Evolutionary conservation across 1,140 invertebrate species (phyloP).

Genomic region (Bactericera cockerelli): DNA sequence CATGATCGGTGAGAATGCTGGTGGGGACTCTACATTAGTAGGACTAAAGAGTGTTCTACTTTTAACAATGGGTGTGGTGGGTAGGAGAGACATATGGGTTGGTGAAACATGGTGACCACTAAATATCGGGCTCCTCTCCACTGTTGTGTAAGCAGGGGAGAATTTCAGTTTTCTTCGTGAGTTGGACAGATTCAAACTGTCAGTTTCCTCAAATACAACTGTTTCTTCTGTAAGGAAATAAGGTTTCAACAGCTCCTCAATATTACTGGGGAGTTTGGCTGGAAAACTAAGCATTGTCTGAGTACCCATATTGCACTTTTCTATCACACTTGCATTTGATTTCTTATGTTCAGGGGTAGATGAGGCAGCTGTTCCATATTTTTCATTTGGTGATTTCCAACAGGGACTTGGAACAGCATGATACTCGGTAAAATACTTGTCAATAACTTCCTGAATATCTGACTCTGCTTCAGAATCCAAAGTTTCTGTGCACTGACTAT

Average conservation of each 20-base stretch:
- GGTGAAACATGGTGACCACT: background rate
- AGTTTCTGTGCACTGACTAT: constrained; percentile 11
- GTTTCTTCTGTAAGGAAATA: constrained; percentile 13
- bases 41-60: constrained; percentile 2
- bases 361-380: background rate
- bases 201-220: background rate
- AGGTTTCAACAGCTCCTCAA: constrained; percentile 17
- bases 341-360: background rate
- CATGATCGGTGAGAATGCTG: background rate
- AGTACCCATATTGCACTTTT: constrained; percentile 14
- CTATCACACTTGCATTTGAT: background rate
- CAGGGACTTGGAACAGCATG: background rate
- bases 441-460: constrained; percentile 16
- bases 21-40: background rate
- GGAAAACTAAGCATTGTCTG: constrained; percentile 17
- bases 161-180: background rate
- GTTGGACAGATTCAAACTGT: background rate
- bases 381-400: constrained; percentile 8
- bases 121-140: background rate
- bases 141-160: background rate
- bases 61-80: constrained; percentile 2
- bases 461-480: constrained; percentile 15
- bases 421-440: constrained; percentile 11
- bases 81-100: background rate
- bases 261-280: constrained; percentile 14